Evolutionary conservation across 2,888 invertebrate genomes (phyloP), one percentile per base, ranked within the genome.

Genomic region (Drosophila borealis): DNA sequence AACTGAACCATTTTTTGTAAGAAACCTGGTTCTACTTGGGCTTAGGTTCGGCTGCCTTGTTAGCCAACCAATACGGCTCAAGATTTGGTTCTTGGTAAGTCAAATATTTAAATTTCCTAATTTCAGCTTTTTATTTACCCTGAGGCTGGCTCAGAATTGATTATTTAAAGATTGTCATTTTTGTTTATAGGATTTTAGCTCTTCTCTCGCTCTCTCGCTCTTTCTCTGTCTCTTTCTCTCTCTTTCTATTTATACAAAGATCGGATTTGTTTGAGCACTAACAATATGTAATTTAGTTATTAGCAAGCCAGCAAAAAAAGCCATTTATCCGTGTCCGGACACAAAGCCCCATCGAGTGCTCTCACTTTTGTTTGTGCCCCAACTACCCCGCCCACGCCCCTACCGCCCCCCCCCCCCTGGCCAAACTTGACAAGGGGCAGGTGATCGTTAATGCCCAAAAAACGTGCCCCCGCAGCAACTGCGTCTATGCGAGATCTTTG

Each of bases 231-330:
- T 11, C 37, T 11, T 13, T 10, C 36, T 21, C 37, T 34, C 19
- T 49, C 48, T 34, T 10, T 13, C 9, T n/a, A 11, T 14, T 17
- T 17, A 11, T 11, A 8, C 11, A 39, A 13, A 34, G 8, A 19
- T 19, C 11, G 4, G 13, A 14, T 36, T 29, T 60, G 33, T 42
- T 45, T 59, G 34, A 10, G 11, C 39, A 14, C 25, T 42, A 14
- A 19, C 34, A 53, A 50, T 54, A 53, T 70, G 50, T 70, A 41
- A 56, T 45, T 65, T 65, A 60, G 65, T 53, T 45, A 70, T 70
- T 71, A 70, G 55, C 65, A 41, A 48, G 25, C 51, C 41, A 13
- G 29, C 44, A 44, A 6, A 19, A 53, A 64, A 25, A 57, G 50
- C 46, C 54, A 56, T 68, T 63, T 41, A 53, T 37, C 41, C 44